A percentile compares a stretch with the other conserved stretches of the same genome.
phyloP scores from a whole-genome alignment of 2,797 vertebrate species.

The Pangasius macronema region DNA sequence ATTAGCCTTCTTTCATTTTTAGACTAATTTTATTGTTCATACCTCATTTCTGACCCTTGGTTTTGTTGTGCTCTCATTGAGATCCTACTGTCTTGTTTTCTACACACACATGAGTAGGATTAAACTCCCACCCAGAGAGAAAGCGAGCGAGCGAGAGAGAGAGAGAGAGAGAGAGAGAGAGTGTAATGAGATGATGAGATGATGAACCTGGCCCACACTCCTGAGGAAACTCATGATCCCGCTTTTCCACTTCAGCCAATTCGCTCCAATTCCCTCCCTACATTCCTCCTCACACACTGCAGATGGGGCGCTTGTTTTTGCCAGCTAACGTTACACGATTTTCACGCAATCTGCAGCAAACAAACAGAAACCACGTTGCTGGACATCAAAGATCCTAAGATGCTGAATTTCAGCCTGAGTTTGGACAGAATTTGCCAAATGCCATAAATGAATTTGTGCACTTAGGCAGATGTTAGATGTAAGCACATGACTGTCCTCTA shows the following conservation, averaged over 20 bases:
- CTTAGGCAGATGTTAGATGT: neutral
- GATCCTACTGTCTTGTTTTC: neutral
- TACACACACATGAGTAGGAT: constrained; percentile 16
- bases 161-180: neutral
- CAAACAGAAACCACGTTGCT: neutral
- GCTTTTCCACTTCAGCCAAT: constrained; percentile 48
- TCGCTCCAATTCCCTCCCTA: constrained; percentile 47
- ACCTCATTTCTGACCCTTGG: neutral
- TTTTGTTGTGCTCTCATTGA: neutral
- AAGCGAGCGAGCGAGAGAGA: neutral
- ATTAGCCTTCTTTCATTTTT: neutral
- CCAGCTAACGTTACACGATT: constrained; percentile 32
- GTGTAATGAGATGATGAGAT: constrained; percentile 24
- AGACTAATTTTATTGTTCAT: neutral
- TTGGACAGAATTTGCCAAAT: neutral
- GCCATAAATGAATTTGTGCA: neutral
- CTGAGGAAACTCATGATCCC: constrained; percentile 48
- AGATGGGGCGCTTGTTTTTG: constrained; percentile 51
- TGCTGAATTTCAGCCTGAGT: neutral
- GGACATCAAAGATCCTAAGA: neutral
- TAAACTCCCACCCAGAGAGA: constrained; percentile 19
- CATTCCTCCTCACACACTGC: constrained; percentile 47
- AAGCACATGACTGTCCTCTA: neutral
- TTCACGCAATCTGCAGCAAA: neutral
- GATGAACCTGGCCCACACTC: constrained; percentile 7